phyloP scores from a whole-genome alignment of 2,797 vertebrate genomes.

The Rhabdomys pumilio region DNA sequence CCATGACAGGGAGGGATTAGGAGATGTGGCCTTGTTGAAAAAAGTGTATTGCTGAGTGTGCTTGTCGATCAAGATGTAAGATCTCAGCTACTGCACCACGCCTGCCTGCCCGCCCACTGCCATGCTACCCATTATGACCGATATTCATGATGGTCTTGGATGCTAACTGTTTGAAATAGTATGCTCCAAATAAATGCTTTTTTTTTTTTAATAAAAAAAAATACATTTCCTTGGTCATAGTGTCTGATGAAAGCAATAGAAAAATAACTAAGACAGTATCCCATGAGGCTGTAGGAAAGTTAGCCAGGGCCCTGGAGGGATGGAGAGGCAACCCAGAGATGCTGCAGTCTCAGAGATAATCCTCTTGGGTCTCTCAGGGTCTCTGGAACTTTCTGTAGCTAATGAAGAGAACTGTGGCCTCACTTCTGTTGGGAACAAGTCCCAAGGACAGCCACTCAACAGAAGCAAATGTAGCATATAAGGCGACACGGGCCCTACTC shows the following conservation, averaged over 20 bases:
- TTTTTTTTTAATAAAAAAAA: background rate
- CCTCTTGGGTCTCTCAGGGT: background rate
- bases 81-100: background rate
- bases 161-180: background rate
- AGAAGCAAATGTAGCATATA: background rate
- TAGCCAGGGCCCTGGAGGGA: background rate
- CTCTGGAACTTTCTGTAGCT: background rate
- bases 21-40: background rate
- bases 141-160: background rate
- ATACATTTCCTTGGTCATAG: background rate
- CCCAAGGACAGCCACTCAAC: accelerated
- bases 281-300: background rate
- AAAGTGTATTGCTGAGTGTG: background rate
- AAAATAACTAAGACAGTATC: background rate
- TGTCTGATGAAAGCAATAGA: background rate
- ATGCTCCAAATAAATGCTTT: background rate
- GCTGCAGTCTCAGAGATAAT: background rate
- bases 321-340: background rate
- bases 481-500: background rate
- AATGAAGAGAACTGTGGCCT: background rate
- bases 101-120: background rate
- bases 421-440: background rate
- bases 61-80: background rate
- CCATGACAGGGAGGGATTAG: background rate
- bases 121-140: accelerated